A percentile compares a stretch with the other conserved stretches of the same genome.
These are phyloP conservation scores for Rhagologus leucostigma DNA, from an alignment of 2,113 vertebrate species.

Conservation along the genomic window DNA sequence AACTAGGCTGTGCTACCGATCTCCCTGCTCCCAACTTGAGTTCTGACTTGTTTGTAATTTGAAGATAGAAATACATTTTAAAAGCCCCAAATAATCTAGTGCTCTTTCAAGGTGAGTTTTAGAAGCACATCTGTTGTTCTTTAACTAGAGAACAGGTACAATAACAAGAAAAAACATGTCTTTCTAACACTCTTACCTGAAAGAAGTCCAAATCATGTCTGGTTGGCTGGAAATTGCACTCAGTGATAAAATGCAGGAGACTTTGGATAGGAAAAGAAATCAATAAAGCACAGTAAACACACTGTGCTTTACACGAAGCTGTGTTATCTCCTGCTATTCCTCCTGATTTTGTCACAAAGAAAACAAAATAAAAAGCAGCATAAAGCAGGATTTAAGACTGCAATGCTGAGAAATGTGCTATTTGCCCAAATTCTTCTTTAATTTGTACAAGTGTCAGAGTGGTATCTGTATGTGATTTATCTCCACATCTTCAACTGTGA, in stretches of 20 bases:
- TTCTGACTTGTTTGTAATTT: background rate
- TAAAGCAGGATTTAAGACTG: background rate
- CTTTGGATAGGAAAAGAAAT: background rate
- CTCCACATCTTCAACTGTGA: background rate
- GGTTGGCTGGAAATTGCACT: background rate
- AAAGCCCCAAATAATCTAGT: background rate
- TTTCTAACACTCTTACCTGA: background rate
- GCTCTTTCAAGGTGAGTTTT: background rate
- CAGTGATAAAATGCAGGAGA: background rate
- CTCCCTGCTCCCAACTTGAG: background rate
- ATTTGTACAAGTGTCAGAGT: background rate
- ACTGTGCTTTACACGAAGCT: background rate
- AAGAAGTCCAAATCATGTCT: background rate
- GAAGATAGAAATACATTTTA: background rate
- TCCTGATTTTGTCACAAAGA: background rate
- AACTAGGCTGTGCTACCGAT: background rate
- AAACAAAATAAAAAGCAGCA: background rate
- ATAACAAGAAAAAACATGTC: background rate
- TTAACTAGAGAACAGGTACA: background rate
- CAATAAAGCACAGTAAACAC: background rate
- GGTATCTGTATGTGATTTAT: background rate
- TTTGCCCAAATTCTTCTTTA: background rate
- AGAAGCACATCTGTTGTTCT: background rate
- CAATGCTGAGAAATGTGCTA: background rate
- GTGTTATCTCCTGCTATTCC: background rate